Evolutionary conservation across 2,888 invertebrate genomes (phyloP).

Genomic region (Nephrotoma guestfalica): DNA sequence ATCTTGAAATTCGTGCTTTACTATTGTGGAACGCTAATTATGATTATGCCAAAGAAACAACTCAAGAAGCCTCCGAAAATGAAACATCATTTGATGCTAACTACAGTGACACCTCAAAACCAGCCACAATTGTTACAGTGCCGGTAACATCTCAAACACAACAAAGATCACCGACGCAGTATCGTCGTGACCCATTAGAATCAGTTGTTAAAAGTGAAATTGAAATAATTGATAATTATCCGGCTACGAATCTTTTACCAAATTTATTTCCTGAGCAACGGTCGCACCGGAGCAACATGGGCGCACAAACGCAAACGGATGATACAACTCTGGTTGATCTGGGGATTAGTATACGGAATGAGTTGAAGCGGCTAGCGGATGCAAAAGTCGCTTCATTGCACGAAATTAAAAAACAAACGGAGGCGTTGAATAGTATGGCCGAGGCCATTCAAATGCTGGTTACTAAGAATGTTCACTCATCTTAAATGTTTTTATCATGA

Average conservation of each 20-base stretch:
- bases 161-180: not conserved
- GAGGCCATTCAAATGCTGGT: not conserved
- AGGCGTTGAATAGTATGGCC: not conserved
- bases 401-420: not conserved
- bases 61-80: not conserved
- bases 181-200: not conserved
- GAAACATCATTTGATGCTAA: not conserved
- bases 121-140: not conserved
- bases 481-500: too few species aligned
- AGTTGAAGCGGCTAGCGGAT: not conserved
- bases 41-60: not conserved
- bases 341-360: not conserved
- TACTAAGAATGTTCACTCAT: too few species aligned
- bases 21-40: not conserved
- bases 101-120: not conserved
- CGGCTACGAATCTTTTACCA: not conserved
- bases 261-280: not conserved
- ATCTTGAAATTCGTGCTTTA: not conserved
- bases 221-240: not conserved
- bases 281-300: not conserved
- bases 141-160: not conserved
- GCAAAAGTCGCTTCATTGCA: not conserved
- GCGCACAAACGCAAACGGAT: not conserved
- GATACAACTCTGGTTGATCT: not conserved
- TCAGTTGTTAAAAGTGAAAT: not conserved